These are phyloP conservation scores for Aegithalos caudatus DNA, from an alignment of 2,113 vertebrate species.

Conservation along the genomic window DNA sequence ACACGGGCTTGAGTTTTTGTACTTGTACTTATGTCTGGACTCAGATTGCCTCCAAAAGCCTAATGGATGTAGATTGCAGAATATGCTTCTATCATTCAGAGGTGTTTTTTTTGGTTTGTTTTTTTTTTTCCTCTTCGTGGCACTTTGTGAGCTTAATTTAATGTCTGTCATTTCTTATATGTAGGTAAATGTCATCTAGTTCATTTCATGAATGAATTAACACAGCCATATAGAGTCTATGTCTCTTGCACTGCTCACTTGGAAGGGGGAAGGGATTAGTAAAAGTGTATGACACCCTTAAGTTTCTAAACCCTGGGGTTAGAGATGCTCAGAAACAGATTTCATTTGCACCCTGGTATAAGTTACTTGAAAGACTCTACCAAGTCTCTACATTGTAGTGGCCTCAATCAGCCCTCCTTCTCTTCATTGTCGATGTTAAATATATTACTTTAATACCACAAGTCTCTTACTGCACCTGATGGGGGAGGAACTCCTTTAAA, in stretches of 20 bases:
- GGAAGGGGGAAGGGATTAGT: background rate
- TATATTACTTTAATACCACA: background rate
- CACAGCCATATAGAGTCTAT: background rate
- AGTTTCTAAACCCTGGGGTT: background rate
- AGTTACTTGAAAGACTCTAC: background rate
- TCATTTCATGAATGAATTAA: conserved; percentile 62
- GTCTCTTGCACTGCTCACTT: background rate
- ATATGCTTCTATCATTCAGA: background rate
- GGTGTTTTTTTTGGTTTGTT: too few relatives aligned
- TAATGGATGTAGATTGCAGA: background rate
- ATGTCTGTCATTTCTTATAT: conserved; percentile 39
- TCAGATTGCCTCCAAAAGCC: background rate
- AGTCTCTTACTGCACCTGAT: background rate
- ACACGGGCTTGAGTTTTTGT: rapidly evolving
- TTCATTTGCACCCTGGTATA: background rate
- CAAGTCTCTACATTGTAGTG: background rate
- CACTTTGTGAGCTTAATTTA: conserved; percentile 50
- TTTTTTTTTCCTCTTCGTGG: background rate
- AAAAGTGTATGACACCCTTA: background rate
- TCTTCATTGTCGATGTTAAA: background rate
- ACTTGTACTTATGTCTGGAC: background rate
- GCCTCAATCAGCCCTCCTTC: background rate
- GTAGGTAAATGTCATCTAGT: conserved; percentile 51
- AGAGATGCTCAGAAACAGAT: background rate
- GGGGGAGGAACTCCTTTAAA: background rate